phyloP scores from a whole-genome alignment of 1,140 invertebrate genomes.

The Nylanderia fulva region DNA sequence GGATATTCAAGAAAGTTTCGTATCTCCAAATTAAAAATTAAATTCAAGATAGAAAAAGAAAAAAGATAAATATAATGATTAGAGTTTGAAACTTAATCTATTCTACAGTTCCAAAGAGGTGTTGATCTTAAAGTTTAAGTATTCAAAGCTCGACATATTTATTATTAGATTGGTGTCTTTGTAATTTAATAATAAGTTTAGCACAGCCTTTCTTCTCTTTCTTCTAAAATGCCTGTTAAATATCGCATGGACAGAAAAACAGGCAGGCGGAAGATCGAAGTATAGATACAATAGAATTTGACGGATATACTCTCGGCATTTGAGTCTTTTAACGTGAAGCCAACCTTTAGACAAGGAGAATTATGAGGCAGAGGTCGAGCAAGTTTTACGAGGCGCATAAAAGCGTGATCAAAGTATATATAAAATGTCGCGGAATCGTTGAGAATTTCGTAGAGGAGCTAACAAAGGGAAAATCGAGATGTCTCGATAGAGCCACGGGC shows the following conservation, averaged over 20 bases:
- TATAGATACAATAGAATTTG: slow-evolving; percentile 2
- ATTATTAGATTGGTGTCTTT: not conserved
- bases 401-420: slow-evolving; percentile 20
- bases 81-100: not conserved
- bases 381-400: slow-evolving; percentile 18
- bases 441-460: slow-evolving; percentile 26
- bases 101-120: not conserved
- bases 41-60: not conserved
- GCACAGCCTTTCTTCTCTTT: not conserved
- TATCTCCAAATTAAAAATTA: not conserved
- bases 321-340: slow-evolving; percentile 31
- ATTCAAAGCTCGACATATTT: not conserved
- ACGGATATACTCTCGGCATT: not conserved
- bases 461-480: slow-evolving; percentile 18
- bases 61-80: not conserved
- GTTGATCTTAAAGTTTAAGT: not conserved
- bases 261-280: not conserved
- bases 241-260: not conserved
- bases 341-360: slow-evolving; percentile 35
- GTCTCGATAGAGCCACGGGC: slow-evolving; percentile 32
- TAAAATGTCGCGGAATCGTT: slow-evolving; percentile 30
- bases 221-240: not conserved
- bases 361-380: slow-evolving; percentile 36
- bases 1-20: too few species aligned
- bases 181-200: not conserved